These are phyloP conservation scores for Argya squamiceps DNA, from an alignment of 2,797 vertebrate species.

Conservation along the genomic window DNA sequence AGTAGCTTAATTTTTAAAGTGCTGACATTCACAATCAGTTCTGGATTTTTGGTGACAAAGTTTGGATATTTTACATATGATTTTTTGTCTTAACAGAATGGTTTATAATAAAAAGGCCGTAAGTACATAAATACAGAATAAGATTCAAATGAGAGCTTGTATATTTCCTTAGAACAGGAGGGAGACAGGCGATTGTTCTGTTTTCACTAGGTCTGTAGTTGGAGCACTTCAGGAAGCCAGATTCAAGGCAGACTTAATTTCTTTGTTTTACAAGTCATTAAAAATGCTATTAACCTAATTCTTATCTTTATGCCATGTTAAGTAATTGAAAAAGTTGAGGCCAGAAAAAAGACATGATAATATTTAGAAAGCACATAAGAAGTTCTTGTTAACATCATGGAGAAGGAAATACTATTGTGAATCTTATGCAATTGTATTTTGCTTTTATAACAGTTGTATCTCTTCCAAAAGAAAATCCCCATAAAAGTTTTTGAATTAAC, in stretches of 20 bases:
- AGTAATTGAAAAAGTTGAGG: not conserved
- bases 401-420: not conserved
- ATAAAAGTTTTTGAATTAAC: not conserved
- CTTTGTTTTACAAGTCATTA: not conserved
- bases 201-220: not conserved
- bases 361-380: not conserved
- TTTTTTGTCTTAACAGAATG: not conserved
- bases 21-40: not conserved
- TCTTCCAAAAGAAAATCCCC: not conserved
- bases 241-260: not conserved
- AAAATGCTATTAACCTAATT: not conserved
- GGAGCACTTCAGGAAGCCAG: not conserved
- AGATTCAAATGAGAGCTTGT: not conserved
- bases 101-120: not conserved
- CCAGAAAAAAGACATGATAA: not conserved
- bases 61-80: not conserved
- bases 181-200: not conserved
- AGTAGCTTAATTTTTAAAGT: not conserved
- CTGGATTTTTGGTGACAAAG: not conserved
- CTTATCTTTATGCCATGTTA: not conserved
- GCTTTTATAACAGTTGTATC: not conserved
- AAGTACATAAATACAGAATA: not conserved
- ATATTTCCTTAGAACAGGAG: not conserved
- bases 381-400: not conserved
- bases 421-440: not conserved